Evolutionary conservation across 2,888 invertebrate genomes (phyloP).

Genomic region (Campoplex nolae): DNA sequence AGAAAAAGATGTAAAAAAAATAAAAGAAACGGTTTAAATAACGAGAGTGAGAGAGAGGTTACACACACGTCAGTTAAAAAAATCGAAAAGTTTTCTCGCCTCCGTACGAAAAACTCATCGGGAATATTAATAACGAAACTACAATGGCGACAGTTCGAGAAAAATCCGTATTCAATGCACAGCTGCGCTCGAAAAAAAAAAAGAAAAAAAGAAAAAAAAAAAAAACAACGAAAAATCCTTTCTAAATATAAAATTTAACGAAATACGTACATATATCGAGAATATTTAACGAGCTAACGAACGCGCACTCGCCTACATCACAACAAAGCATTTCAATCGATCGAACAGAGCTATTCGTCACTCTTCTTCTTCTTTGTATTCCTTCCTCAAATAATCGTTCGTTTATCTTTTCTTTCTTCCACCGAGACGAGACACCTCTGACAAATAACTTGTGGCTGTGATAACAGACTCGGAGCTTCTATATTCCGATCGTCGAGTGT

Average conservation of each 20-base stretch:
- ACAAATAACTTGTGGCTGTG: conserved; percentile 19
- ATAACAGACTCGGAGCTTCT: background rate
- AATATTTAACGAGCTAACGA: background rate
- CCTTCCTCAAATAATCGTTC: conserved; percentile 37
- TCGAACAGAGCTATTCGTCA: conserved; percentile 4
- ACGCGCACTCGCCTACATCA: background rate
- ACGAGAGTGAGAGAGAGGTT: conserved; percentile 19
- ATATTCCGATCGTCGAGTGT: too few species aligned
- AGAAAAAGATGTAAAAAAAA: conserved; percentile 4
- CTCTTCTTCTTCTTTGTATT: conserved; percentile 32
- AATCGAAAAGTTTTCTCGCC: conserved; percentile 32
- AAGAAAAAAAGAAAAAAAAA: background rate
- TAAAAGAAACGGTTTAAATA: background rate
- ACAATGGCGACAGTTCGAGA: background rate
- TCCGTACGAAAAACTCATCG: conserved; percentile 36
- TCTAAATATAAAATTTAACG: background rate
- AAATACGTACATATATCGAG: background rate
- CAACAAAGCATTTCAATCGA: conserved; percentile 53
- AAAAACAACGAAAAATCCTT: background rate
- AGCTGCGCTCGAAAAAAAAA: background rate
- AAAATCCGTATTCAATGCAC: conserved; percentile 23
- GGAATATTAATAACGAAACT: conserved; percentile 58
- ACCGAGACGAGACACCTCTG: background rate
- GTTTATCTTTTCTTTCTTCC: conserved; percentile 29
- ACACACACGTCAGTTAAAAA: conserved; percentile 49